phyloP scores from a whole-genome alignment of 2,113 vertebrate genomes.

The Motacilla alba region DNA sequence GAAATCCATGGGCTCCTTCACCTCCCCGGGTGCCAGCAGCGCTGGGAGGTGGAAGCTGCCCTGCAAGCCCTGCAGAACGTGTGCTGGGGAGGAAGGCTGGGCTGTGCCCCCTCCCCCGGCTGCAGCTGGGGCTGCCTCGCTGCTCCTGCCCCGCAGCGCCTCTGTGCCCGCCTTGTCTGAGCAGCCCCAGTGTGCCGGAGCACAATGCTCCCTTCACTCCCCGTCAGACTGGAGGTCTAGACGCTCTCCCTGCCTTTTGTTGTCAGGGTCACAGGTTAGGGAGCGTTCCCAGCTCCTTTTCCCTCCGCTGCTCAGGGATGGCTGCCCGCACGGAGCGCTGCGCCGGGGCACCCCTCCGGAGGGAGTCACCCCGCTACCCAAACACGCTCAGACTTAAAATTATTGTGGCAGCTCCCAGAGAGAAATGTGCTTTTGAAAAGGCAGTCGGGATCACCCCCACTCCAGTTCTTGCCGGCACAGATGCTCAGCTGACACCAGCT shows the following conservation, averaged over 20 bases:
- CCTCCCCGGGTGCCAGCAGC: neutral
- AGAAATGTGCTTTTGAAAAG: slow-evolving; percentile 38
- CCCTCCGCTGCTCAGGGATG: neutral
- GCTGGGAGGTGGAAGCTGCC: neutral
- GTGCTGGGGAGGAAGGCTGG: neutral
- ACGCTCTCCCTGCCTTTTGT: slow-evolving; percentile 57
- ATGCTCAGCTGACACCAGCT: slow-evolving; percentile 66
- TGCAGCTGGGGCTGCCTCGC: neutral
- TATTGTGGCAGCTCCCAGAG: neutral
- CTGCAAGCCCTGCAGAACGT: neutral
- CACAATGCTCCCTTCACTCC: slow-evolving; percentile 55
- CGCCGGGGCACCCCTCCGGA: neutral
- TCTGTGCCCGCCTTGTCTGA: neutral
- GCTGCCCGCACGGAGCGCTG: neutral
- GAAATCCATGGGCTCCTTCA: neutral
- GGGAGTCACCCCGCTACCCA: neutral
- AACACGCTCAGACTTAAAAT: neutral
- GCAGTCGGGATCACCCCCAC: slow-evolving; percentile 26
- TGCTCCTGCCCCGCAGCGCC: neutral
- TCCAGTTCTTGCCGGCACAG: slow-evolving; percentile 47
- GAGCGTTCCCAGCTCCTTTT: slow-evolving; percentile 45
- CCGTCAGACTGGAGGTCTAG: slow-evolving; percentile 51
- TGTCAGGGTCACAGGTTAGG: slow-evolving; percentile 45
- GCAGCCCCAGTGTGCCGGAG: neutral
- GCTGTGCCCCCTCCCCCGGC: neutral